These are phyloP conservation scores for Semotilus atromaculatus DNA, from an alignment of 2,797 vertebrate species.

Conservation along the genomic window DNA sequence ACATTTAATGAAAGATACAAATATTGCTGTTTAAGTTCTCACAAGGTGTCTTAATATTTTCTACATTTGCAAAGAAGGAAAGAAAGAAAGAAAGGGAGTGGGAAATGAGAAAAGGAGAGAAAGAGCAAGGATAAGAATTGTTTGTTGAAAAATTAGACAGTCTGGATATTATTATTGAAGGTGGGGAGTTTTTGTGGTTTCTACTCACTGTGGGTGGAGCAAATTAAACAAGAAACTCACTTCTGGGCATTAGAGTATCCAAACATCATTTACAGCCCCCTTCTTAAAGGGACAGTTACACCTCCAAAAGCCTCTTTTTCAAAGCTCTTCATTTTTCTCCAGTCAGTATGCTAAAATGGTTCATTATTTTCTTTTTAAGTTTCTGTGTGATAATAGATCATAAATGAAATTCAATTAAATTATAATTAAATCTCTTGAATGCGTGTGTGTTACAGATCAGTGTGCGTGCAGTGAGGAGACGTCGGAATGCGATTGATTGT, in stretches of 20 bases:
- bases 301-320: conserved; percentile 21
- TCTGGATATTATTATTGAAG: conserved; percentile 73
- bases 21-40: background rate
- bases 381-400: background rate
- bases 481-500: conserved; percentile 66
- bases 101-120: conserved; percentile 36
- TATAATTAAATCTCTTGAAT: conserved; percentile 32
- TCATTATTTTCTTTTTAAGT: background rate
- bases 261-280: conserved; percentile 48
- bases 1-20: background rate
- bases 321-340: background rate
- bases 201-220: conserved; percentile 68
- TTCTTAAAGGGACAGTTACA: conserved; percentile 71
- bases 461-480: conserved; percentile 68
- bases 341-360: background rate
- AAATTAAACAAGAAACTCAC: conserved; percentile 63
- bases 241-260: conserved; percentile 64
- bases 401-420: conserved; percentile 16
- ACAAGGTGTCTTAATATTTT: background rate
- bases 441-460: conserved; percentile 65
- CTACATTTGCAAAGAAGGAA: background rate
- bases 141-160: conserved; percentile 43
- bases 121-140: background rate
- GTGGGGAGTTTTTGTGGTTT: conserved; percentile 77
- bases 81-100: too few species aligned